phyloP scores from a whole-genome alignment of 2,113 vertebrate genomes.

The Helogale parvula region DNA sequence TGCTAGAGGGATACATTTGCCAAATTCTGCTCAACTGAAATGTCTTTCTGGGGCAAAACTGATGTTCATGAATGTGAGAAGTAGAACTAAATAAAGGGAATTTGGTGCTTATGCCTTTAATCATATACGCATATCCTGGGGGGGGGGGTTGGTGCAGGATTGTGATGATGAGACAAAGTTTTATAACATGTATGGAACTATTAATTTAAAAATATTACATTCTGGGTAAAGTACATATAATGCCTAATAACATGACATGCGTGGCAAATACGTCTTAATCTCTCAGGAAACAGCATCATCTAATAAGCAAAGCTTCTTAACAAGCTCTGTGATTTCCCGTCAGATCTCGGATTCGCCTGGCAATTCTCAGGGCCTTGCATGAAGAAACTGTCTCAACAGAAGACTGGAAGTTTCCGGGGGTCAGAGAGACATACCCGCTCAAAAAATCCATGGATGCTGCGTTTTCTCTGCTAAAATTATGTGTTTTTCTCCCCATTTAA shows the following conservation, averaged over 20 bases:
- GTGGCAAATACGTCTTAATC: not conserved
- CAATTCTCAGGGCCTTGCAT: not conserved
- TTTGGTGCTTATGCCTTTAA: not conserved
- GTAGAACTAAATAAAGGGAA: not conserved
- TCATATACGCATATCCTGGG: too few relatives aligned
- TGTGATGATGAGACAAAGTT: not conserved
- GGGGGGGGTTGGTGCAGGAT: not conserved
- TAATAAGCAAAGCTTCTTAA: not conserved
- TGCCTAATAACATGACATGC: not conserved
- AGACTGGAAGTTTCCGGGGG: not conserved
- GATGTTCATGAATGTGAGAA: not conserved
- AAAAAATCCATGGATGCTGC: not conserved
- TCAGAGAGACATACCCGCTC: not conserved
- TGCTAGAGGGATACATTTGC: not conserved
- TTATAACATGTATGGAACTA: not conserved
- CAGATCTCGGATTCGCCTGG: not conserved
- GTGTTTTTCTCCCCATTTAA: not conserved
- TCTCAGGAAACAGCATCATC: not conserved
- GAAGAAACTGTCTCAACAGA: not conserved
- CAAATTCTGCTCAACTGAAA: not conserved
- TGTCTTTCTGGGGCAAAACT: not conserved
- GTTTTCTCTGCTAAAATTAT: not conserved
- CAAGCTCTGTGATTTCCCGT: accelerated
- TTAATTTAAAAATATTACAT: not conserved
- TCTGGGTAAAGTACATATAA: not conserved